A percentile compares a stretch with the other conserved stretches of the same genome.
Conservation (phyloP, 2,113 vertebrate species). For the Sula dactylatra region DNA sequence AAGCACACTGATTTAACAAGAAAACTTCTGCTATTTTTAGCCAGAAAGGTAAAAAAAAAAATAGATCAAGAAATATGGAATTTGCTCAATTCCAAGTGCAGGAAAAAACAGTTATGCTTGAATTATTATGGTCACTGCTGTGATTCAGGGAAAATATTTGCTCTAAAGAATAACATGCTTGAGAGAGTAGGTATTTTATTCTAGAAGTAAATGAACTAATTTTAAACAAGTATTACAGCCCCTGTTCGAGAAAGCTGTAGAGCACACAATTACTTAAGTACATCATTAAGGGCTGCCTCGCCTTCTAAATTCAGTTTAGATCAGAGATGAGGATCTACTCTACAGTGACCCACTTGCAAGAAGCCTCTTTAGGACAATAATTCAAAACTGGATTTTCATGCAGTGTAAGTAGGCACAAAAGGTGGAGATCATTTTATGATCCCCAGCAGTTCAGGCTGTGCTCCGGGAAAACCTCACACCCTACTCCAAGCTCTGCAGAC, state of each 20-base stretch:
- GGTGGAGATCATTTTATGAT: background rate
- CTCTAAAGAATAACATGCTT: background rate
- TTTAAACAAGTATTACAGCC: background rate
- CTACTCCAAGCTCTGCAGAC: background rate
- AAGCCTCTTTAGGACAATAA: constrained; percentile 7
- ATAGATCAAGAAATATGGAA: background rate
- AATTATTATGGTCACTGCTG: constrained; percentile 9
- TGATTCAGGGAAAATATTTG: constrained; percentile 13
- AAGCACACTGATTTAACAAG: constrained; percentile 26
- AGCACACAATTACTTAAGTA: background rate
- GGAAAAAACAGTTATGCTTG: background rate
- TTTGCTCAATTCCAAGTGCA: background rate
- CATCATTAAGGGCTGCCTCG: background rate
- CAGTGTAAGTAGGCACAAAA: background rate
- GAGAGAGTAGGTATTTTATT: constrained; percentile 3
- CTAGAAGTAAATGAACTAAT: constrained; percentile 12
- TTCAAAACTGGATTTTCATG: background rate
- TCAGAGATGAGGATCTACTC: background rate
- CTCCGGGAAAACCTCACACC: background rate
- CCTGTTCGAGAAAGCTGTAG: background rate
- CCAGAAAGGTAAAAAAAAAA: background rate
- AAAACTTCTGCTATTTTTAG: constrained; percentile 43
- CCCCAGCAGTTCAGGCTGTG: background rate
- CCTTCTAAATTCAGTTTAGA: background rate
- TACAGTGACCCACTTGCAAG: background rate